Conservation (phyloP, 2,888 invertebrate genomes). For the Apomyelois bistriatella region DNA sequence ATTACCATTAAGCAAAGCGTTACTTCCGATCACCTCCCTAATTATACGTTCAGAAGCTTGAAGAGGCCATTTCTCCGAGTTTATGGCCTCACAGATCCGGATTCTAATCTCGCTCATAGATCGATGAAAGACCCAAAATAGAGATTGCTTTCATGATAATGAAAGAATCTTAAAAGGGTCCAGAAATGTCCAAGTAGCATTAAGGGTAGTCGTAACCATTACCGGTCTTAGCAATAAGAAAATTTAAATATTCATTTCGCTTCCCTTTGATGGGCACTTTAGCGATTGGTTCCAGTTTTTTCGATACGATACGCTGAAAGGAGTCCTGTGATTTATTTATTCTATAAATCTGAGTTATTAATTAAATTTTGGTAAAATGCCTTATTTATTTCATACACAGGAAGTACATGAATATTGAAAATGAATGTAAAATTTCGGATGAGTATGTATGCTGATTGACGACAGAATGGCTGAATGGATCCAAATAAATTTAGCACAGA, state of each 20-base stretch:
- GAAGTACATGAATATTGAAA: too few relatives aligned
- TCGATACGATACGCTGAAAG: background rate
- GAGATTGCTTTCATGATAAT: slow-evolving; percentile 58
- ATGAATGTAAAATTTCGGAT: too few relatives aligned
- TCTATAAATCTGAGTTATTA: background rate
- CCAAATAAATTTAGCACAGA: too few relatives aligned
- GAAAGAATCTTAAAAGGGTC: slow-evolving; percentile 53
- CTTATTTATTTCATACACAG: too few relatives aligned
- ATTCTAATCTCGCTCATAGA: slow-evolving; percentile 50
- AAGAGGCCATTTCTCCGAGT: slow-evolving; percentile 36
- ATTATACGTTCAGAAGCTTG: slow-evolving; percentile 32
- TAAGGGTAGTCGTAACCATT: slow-evolving; percentile 40
- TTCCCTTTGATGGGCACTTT: slow-evolving; percentile 25
- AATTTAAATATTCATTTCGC: slow-evolving; percentile 34
- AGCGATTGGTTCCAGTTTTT: slow-evolving; percentile 29
- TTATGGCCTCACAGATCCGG: slow-evolving; percentile 40
- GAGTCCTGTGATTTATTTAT: slow-evolving; percentile 1
- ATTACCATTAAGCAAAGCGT: slow-evolving; percentile 1
- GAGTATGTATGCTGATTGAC: too few relatives aligned
- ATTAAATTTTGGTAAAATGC: too few relatives aligned
- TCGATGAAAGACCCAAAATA: slow-evolving; percentile 52
- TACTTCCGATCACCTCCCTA: slow-evolving; percentile 20
- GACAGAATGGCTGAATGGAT: too few relatives aligned
- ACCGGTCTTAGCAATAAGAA: slow-evolving; percentile 31
- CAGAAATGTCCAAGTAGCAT: slow-evolving; percentile 46